A percentile compares a stretch with the other conserved stretches of the same genome.
Conservation (phyloP, 2,797 vertebrate genomes). For the Anas acuta region DNA sequence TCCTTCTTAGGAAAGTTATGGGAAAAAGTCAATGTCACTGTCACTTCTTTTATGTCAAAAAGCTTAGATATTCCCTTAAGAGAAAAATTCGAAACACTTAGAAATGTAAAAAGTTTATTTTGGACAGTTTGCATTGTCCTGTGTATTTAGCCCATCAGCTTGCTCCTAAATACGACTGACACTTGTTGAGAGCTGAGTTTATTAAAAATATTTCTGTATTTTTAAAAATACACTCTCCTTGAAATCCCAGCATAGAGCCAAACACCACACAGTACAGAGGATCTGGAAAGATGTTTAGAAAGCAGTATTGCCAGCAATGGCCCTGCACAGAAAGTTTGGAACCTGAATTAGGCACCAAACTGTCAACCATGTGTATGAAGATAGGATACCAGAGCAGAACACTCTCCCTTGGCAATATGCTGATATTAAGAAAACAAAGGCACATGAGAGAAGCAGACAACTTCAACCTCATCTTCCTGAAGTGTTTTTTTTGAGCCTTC, state of each 20-base stretch:
- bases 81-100: slow-evolving; percentile 6
- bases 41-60: background rate
- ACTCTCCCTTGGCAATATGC: background rate
- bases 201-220: slow-evolving; percentile 38
- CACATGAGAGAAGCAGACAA: background rate
- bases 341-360: slow-evolving; percentile 4
- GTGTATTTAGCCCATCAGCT: slow-evolving; percentile 7
- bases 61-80: background rate
- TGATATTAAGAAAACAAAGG: slow-evolving; percentile 29
- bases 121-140: background rate
- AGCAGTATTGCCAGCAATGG: slow-evolving; percentile 13
- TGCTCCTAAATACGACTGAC: background rate
- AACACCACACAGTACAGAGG: slow-evolving; percentile 36
- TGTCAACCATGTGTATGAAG: background rate
- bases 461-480: background rate
- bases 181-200: slow-evolving; percentile 24
- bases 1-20: background rate
- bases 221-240: slow-evolving; percentile 5
- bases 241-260: background rate
- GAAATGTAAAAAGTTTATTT: slow-evolving; percentile 8
- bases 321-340: slow-evolving; percentile 11
- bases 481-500: background rate
- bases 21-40: background rate
- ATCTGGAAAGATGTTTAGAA: slow-evolving; percentile 43
- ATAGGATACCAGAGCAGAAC: slow-evolving; percentile 8